These are phyloP conservation scores for Fregetta grallaria DNA, from an alignment of 2,113 vertebrate species.

Conservation along the genomic window DNA sequence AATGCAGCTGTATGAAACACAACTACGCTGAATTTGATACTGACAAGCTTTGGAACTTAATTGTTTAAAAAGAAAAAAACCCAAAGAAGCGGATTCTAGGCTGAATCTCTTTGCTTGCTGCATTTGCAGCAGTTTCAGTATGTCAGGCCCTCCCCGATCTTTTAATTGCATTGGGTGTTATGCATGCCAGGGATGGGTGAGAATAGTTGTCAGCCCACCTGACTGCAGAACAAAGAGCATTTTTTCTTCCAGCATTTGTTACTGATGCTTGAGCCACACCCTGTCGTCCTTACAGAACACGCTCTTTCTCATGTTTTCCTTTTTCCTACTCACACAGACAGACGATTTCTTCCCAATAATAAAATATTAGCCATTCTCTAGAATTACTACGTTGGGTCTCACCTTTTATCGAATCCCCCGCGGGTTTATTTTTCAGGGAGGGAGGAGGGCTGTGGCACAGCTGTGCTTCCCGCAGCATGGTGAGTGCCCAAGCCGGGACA, in stretches of 20 bases:
- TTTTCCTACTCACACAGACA: neutral
- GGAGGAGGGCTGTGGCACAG: accelerated
- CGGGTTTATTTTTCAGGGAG: neutral
- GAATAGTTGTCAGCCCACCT: conserved; percentile 38
- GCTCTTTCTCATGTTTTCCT: neutral
- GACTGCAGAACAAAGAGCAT: conserved; percentile 49
- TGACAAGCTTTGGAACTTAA: neutral
- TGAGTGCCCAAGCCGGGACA: neutral
- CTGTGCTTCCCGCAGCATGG: accelerated
- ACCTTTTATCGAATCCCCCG: neutral
- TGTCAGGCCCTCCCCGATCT: neutral
- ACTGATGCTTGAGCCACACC: conserved; percentile 35
- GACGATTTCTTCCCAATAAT: neutral
- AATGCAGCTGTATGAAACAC: neutral
- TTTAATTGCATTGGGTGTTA: conserved; percentile 21
- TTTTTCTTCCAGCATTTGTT: conserved; percentile 41
- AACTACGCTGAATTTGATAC: neutral
- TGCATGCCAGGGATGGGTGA: conserved; percentile 20
- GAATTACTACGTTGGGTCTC: neutral
- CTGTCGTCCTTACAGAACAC: neutral
- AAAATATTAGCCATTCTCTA: neutral
- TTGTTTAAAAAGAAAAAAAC: neutral
- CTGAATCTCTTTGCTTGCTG: neutral
- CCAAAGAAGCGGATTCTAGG: neutral
- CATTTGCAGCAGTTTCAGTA: neutral